These are phyloP conservation scores for Mus musculus DNA, from an alignment of 2,113 vertebrate genomes.

Conservation along the genomic window DNA sequence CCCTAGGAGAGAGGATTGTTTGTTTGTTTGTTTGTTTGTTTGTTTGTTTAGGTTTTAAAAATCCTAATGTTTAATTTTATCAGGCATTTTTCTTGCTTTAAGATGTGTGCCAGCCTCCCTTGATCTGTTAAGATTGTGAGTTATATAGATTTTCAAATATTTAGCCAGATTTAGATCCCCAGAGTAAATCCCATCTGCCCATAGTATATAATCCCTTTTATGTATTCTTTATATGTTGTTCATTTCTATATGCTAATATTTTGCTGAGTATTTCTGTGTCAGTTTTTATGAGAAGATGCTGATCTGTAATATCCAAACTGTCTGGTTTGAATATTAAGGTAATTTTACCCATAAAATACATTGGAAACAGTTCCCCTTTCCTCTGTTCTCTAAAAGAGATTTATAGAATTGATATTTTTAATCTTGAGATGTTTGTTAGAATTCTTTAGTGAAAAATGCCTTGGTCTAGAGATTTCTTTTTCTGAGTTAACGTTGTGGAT, in stretches of 20 bases:
- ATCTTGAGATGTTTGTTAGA: constrained; percentile 27
- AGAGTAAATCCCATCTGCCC: neutral
- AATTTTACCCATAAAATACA: neutral
- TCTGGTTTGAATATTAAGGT: neutral
- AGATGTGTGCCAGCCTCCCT: neutral
- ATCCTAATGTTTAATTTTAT: neutral
- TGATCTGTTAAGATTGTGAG: neutral
- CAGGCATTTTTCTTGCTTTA: neutral
- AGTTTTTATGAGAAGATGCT: neutral
- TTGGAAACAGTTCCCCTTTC: neutral
- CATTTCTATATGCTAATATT: neutral
- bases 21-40: neutral
- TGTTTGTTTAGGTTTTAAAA: neutral
- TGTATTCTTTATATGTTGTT: neutral
- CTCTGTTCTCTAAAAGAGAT: constrained; percentile 23
- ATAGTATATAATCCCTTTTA: neutral
- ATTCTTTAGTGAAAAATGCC: neutral
- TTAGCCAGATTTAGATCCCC: neutral
- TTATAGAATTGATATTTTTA: constrained; percentile 37
- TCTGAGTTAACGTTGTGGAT: neutral
- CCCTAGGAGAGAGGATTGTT: neutral
- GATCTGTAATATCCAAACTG: neutral
- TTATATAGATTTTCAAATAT: neutral
- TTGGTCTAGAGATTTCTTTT: neutral
- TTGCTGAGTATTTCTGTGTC: neutral